phyloP scores from a whole-genome alignment of 2,113 vertebrate species.

The Phylloscopus whistleri region DNA sequence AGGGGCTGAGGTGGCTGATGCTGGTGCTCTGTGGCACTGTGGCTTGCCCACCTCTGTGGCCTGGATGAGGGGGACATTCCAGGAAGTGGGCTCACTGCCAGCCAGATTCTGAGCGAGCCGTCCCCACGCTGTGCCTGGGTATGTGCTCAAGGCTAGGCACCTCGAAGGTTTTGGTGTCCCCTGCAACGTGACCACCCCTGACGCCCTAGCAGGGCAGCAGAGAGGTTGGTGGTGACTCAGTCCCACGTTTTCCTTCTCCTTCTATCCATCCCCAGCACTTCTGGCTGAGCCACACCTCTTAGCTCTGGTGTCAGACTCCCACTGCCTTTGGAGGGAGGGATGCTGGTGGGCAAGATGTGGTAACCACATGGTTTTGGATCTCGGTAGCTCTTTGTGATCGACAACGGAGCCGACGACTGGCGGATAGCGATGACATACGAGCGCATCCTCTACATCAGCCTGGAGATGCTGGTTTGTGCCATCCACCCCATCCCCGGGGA shows the following conservation, averaged over 20 bases:
- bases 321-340: neutral
- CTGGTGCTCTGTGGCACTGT: neutral
- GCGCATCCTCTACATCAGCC: constrained; percentile 90
- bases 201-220: neutral
- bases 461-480: constrained; percentile 97
- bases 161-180: neutral
- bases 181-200: fast-evolving
- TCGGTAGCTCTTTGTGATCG: constrained; percentile 91
- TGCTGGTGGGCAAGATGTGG: neutral
- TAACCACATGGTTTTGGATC: neutral
- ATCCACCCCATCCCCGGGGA: constrained; percentile 95
- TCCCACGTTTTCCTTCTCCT: neutral
- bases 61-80: neutral
- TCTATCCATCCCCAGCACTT: fast-evolving
- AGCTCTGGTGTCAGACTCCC: neutral
- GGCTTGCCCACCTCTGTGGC: neutral
- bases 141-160: neutral
- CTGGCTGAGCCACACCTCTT: neutral
- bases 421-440: constrained; percentile 98
- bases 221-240: neutral
- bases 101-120: neutral
- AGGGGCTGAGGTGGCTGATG: neutral
- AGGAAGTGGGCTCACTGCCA: neutral
- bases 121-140: neutral
- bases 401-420: constrained; percentile 98